Conservation (phyloP, 2,797 vertebrate genomes). For the Nannoperca obscura region DNA sequence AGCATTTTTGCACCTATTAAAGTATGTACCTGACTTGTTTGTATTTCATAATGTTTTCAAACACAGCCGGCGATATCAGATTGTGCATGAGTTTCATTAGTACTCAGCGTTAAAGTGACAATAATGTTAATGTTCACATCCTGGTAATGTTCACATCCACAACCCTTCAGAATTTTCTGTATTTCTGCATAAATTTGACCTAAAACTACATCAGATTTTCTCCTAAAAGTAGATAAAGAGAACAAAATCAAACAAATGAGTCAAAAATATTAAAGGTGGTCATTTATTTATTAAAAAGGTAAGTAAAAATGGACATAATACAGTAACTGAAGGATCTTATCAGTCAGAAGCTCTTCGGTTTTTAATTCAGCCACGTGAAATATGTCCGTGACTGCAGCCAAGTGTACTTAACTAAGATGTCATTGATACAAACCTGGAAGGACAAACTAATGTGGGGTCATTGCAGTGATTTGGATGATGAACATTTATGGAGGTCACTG, state of each 20-base stretch:
- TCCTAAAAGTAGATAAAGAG: no score
- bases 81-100: background rate
- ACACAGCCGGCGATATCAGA: no score
- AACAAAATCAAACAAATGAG: no score
- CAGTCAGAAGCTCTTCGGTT: background rate
- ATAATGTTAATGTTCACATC: background rate
- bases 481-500: conserved; percentile 36
- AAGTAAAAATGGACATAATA: conserved; percentile 12
- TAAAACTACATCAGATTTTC: no score
- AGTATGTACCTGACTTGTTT: no score
- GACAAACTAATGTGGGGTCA: conserved; percentile 40
- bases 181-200: no score
- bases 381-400: conserved; percentile 3
- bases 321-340: background rate
- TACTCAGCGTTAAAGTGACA: background rate
- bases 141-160: no score
- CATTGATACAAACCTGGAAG: conserved; percentile 23
- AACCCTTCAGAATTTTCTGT: no score
- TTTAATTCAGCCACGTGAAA: conserved; percentile 29
- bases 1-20: no score
- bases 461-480: conserved; percentile 41
- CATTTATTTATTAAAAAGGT: no score
- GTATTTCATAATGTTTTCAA: no score
- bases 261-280: no score
- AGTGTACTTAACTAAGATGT: conserved; percentile 5